Conservation (phyloP, 2,113 vertebrate genomes). For the Nestor notabilis region DNA sequence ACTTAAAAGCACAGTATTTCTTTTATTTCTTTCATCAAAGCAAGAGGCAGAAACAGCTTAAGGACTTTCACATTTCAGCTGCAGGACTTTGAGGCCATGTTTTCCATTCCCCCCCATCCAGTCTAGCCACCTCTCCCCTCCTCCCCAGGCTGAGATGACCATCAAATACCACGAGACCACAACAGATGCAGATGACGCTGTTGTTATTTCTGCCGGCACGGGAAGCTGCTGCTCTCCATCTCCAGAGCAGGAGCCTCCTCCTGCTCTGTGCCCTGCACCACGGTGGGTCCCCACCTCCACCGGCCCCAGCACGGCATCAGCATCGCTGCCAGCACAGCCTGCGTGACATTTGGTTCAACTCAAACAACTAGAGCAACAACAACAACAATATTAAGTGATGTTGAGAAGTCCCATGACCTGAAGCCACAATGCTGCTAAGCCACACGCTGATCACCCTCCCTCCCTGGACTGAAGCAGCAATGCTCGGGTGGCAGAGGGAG, state of each 20-base stretch:
- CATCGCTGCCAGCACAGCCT: neutral
- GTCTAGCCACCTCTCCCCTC: neutral
- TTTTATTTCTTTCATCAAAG: neutral
- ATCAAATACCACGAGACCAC: neutral
- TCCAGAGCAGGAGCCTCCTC: neutral
- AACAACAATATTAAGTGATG: neutral
- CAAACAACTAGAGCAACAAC: neutral
- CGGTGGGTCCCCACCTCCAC: rapidly evolving
- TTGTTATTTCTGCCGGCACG: neutral
- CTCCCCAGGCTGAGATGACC: neutral
- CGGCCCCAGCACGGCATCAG: neutral
- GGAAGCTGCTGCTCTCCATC: neutral
- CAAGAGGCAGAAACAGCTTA: neutral
- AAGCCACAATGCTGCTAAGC: neutral
- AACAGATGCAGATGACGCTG: neutral
- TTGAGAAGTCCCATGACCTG: neutral
- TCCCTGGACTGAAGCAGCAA: neutral
- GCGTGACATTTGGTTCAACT: neutral
- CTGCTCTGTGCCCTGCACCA: neutral
- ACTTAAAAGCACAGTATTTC: neutral
- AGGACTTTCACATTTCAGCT: neutral
- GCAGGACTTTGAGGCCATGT: neutral
- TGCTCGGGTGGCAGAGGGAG: rapidly evolving
- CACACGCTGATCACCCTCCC: neutral
- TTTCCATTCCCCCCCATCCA: neutral